Evolutionary conservation across 2,113 vertebrate genomes (phyloP), one percentile per base, ranked within the genome.

Genomic region (Phalacrocorax carbo): DNA sequence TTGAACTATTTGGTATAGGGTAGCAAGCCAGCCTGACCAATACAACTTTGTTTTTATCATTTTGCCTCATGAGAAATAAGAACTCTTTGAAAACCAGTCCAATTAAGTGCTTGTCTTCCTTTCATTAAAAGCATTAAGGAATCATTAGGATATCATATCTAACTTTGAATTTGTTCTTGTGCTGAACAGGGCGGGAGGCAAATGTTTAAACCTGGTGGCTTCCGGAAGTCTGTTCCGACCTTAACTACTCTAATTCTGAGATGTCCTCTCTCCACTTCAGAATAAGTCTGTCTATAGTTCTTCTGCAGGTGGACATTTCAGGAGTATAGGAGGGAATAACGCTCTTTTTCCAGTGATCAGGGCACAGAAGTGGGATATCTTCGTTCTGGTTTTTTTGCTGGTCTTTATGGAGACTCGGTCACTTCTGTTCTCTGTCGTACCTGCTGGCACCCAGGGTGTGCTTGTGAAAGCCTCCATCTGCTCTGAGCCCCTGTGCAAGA

Each of bases 381-480:
- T 44, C 15, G 5, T 78, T 89, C 14, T 65, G 13, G 13, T 6
- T 6, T 29, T 81, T 84, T 66, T 66, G 0, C 26, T 87, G 40
- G 27, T 18, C 40, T 81, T 81, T 21, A 21, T 0, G 1, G 13
- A 4, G 38, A 73, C 44, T 84, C 3, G 4, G 27, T 84, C n/a
- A 9, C 5, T 79, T 82, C 12, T 62, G 8, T 68, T 52, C 30
- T 27, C 19, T 30, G 10, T 78, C 36, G 34, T 40, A 38, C 14
- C 17, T 91, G 23, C 52, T 64, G 81, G n/a, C 8, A 83, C n/a
- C 14, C 19, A 64, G 72, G 27, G 20, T 25, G 6, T 64, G 21
- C 18, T 51, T 0, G 0, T 85, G 29, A 19, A 48, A 71, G 12
- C n/a, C 82, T 82, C 18, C 29, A 3, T 61, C 36, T 75, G 21